A percentile compares a stretch with the other conserved stretches of the same genome.
phyloP scores from a whole-genome alignment of 35 echinoderm and acorn worm species.

The Heliocidaris tuberculata region DNA sequence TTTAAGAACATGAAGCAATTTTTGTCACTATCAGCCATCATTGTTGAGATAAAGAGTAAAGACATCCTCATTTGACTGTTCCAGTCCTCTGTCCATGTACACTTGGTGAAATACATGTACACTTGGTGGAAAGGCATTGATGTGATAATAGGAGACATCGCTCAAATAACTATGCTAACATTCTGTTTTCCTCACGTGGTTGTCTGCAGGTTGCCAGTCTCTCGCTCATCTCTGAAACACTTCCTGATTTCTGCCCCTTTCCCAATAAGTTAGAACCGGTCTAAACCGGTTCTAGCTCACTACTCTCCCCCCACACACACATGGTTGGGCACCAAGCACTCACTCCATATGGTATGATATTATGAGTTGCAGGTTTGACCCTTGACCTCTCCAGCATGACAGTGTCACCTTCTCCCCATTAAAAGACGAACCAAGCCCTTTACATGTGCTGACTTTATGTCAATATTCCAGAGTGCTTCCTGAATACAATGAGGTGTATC shows the following conservation, averaged over 20 bases:
- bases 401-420: neutral
- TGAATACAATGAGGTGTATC: neutral
- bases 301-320: neutral
- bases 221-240: slow-evolving; percentile 60
- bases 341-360: neutral
- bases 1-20: too few species aligned
- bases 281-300: slow-evolving; percentile 11
- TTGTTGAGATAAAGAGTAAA: too few species aligned
- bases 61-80: too few species aligned
- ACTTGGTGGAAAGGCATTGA: too few species aligned
- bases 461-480: neutral
- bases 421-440: neutral
- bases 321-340: neutral
- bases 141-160: too few species aligned
- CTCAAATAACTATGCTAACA: too few species aligned
- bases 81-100: too few species aligned
- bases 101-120: too few species aligned
- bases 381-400: neutral
- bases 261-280: slow-evolving; percentile 43
- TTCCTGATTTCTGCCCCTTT: slow-evolving; percentile 75
- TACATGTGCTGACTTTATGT: neutral
- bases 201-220: slow-evolving; percentile 53
- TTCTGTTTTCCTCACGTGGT: neutral
- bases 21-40: too few species aligned
- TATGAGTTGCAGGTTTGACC: slow-evolving; percentile 8